Base-by-base conservation (phyloP, 2,113 vertebrate genomes). In the Cyprinus carpio region DNA sequence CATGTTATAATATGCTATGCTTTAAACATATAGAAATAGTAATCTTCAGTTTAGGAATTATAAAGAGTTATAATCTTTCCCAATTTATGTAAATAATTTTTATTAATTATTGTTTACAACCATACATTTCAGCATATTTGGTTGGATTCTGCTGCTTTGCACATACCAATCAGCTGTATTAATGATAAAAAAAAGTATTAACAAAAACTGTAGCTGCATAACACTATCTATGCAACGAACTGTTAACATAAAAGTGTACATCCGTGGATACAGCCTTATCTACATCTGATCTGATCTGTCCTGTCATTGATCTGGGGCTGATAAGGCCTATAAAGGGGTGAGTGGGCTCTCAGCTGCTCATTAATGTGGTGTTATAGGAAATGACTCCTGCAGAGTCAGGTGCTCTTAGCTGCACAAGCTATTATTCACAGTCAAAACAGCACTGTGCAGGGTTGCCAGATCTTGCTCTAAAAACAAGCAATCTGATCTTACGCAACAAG, bases 311-410 rank as follows among this genome's bases (percentile, higher is more conserved):
- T 65, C 20, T 60, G 10, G 65, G 69, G 56, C 6, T 60, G 84
- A 58, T 64, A 81, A 29, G 25, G n/a, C 46, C 58, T 81, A 81
- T 58, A 83, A 85, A 65, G 40, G 34, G 43, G n/a, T 65, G 43
- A 80, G 75, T 64, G 78, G 43, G 46, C n/a, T 58, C 81, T 62
- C 54, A 60, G 81, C 65, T 79, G 84, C 60, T 81, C 54, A 82
- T 80, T 85, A 83, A 79, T 54, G 43, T 85, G 80, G 84, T 49
- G 81, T 83, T 43, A 65, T 69, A 67, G 72, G 29, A 58, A 78
- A 72, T 4, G 20, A 34, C 67, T 85, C 78, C 54, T 85, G 83
- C 86, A 72, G 82, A 85, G 87, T 60, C 86, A 85, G 89, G 67
- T 67, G 84, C 31, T 87, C 86, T 37, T 43, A 83, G 83, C 60